Conservation (phyloP, 2,888 invertebrate genomes). For the Ormyrus pomaceus region DNA sequence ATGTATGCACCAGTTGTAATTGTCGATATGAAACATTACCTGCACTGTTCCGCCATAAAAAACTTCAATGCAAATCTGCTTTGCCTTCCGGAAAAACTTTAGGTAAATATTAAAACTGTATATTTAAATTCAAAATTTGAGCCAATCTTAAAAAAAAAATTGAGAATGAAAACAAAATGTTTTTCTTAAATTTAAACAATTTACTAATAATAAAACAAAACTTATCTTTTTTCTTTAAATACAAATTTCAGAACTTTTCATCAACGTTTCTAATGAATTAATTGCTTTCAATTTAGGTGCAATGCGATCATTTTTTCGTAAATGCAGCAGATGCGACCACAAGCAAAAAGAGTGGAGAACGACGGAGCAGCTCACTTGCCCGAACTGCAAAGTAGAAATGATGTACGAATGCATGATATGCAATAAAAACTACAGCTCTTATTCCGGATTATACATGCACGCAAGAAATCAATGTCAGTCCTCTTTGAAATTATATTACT, state of each 20-base stretch:
- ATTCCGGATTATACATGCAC: slow-evolving; percentile 30
- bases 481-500: background rate
- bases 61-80: slow-evolving; percentile 53
- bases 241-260: too few relatives aligned
- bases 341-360: background rate
- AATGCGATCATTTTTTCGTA: slow-evolving; percentile 1
- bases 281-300: background rate
- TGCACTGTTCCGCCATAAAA: slow-evolving; percentile 60
- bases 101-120: background rate
- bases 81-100: background rate
- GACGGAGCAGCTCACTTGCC: background rate
- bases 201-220: too few relatives aligned
- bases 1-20: slow-evolving; percentile 42
- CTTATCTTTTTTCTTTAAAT: too few relatives aligned
- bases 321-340: slow-evolving; percentile 21
- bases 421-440: slow-evolving; percentile 28
- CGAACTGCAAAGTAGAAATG: slow-evolving; percentile 22
- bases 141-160: too few relatives aligned
- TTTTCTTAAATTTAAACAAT: too few relatives aligned
- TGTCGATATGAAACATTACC: slow-evolving; percentile 46
- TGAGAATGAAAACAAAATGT: too few relatives aligned
- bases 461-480: slow-evolving; percentile 28
- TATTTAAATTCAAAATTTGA: too few relatives aligned
- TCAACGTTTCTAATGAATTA: too few relatives aligned
- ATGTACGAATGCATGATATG: slow-evolving; percentile 41